phyloP scores from a whole-genome alignment of 2,797 vertebrate genomes.

The Coregonus ussuriensis region DNA sequence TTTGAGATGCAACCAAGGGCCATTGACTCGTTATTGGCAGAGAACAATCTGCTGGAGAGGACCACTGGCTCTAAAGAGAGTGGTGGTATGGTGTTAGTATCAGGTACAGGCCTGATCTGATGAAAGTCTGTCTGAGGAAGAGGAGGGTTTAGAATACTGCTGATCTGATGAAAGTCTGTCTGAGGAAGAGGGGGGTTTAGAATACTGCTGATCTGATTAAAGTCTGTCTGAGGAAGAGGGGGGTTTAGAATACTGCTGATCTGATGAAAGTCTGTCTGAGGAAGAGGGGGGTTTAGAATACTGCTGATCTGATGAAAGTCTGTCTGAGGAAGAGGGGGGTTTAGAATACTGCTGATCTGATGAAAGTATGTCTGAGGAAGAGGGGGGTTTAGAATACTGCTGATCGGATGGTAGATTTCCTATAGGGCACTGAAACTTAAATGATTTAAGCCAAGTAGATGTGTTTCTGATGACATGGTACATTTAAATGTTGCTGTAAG shows the following conservation, averaged over 20 bases:
- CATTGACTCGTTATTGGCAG: constrained; percentile 44
- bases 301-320: no score
- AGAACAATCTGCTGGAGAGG: constrained; percentile 54
- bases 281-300: no score
- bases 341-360: not conserved
- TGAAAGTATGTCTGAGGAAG: not conserved
- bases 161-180: no score
- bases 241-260: no score
- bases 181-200: no score
- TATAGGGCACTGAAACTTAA: constrained; percentile 11
- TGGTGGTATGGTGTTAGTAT: constrained; percentile 26
- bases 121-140: no score
- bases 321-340: no score
- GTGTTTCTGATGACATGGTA: not conserved
- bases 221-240: no score
- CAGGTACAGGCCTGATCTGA: not conserved
- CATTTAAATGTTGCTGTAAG: not conserved
- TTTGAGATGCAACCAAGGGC: constrained; percentile 7
- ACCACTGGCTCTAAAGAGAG: constrained; percentile 25
- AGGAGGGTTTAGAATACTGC: no score
- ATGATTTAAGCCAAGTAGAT: no score
- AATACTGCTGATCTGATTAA: no score
- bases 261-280: no score
- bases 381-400: not conserved
- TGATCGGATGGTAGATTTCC: not conserved